Conservation (phyloP, 2,797 vertebrate genomes). For the Channallabes apus region DNA sequence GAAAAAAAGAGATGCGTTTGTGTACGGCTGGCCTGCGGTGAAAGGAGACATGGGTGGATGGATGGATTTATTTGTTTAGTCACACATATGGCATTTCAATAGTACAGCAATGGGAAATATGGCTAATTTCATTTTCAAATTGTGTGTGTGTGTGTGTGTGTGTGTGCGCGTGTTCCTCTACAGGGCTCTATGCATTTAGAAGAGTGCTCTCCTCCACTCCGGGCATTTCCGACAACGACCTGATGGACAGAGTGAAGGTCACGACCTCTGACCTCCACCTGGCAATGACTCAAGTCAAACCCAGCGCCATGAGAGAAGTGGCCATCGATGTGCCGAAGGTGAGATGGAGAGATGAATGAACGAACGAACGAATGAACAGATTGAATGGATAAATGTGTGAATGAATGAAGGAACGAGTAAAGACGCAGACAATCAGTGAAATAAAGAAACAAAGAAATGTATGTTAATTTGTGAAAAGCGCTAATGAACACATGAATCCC, state of each 20-base stretch:
- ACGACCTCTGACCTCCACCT: constrained; percentile 84
- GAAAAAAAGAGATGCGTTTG: neutral
- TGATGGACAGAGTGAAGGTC: constrained; percentile 79
- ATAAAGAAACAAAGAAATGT: neutral
- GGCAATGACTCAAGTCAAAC: constrained; percentile 87
- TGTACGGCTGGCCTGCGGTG: constrained; percentile 4
- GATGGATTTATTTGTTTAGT: constrained; percentile 13
- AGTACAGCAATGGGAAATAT: neutral
- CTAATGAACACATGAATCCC: neutral
- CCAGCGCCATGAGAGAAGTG: constrained; percentile 97
- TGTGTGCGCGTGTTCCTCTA: constrained; percentile 9
- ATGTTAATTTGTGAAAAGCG: neutral
- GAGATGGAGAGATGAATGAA: constrained; percentile 52
- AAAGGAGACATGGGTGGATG: constrained; percentile 23
- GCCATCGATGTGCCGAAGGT: constrained; percentile 94
- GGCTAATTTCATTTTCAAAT: neutral
- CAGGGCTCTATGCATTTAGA: constrained; percentile 83
- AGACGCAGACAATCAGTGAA: neutral
- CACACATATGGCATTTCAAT: neutral
- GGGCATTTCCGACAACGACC: constrained; percentile 72
- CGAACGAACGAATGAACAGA: neutral
- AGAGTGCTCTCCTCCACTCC: constrained; percentile 72
- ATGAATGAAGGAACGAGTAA: too few species aligned
- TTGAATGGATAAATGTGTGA: too few species aligned
- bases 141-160: too few species aligned